Evolutionary conservation across 2,888 invertebrate genomes (phyloP).

Genomic region (Pyrochroa serraticornis): DNA sequence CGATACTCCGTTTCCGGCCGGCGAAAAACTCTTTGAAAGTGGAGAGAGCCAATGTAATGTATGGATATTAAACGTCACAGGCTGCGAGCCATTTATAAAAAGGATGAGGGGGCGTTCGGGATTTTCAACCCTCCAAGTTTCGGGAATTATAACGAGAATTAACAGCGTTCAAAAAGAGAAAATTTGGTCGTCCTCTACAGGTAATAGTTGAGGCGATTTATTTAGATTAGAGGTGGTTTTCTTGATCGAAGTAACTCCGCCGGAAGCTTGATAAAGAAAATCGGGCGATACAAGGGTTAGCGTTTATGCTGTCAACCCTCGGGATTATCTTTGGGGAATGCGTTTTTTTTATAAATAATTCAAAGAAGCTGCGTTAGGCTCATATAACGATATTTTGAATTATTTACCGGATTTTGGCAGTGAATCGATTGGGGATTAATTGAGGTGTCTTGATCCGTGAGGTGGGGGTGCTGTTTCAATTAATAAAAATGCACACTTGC

Average conservation of each 20-base stretch:
- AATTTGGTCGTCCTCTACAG: too few relatives aligned
- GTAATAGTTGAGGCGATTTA: too few relatives aligned
- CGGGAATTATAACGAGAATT: slow-evolving; percentile 21
- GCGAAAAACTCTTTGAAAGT: too few relatives aligned
- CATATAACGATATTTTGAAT: neutral
- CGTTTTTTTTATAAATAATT: too few relatives aligned
- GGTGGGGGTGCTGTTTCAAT: slow-evolving; percentile 16
- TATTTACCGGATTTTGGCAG: neutral
- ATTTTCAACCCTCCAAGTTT: slow-evolving; percentile 19
- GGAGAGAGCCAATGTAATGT: slow-evolving; percentile 47
- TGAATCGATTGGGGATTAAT: neutral
- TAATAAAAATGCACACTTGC: slow-evolving; percentile 39
- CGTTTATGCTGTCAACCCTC: too few relatives aligned
- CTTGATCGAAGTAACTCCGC: too few relatives aligned
- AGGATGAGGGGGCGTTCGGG: slow-evolving; percentile 44
- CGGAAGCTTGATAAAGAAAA: too few relatives aligned
- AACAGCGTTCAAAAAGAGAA: slow-evolving; percentile 14
- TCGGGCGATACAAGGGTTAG: too few relatives aligned
- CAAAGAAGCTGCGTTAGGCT: too few relatives aligned
- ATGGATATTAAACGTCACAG: slow-evolving; percentile 56
- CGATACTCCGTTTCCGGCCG: too few relatives aligned
- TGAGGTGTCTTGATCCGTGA: neutral
- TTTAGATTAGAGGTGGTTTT: too few relatives aligned
- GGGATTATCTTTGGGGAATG: too few relatives aligned
- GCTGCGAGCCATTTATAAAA: slow-evolving; percentile 53